Conservation (phyloP, 2,797 vertebrate genomes). For the Varecia variegata region DNA sequence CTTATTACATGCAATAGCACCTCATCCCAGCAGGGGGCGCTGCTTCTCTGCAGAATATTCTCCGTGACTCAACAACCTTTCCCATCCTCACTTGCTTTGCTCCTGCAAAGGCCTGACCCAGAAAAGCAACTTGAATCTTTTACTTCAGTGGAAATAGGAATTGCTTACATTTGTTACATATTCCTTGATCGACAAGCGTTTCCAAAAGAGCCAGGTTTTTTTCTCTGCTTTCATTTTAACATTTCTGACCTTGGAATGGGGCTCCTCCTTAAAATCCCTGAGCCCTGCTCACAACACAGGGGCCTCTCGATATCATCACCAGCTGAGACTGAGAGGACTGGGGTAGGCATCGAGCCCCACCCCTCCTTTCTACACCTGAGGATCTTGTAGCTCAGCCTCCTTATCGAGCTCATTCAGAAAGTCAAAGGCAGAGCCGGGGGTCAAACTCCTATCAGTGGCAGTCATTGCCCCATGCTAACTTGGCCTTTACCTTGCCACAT, state of each 20-base stretch:
- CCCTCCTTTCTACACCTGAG: background rate
- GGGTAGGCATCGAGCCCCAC: background rate
- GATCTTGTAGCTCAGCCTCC: background rate
- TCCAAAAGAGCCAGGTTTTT: background rate
- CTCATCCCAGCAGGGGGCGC: constrained; percentile 73
- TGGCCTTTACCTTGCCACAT: background rate
- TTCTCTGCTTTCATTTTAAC: background rate
- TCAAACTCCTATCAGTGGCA: background rate
- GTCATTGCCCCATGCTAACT: no score
- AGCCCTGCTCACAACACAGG: background rate
- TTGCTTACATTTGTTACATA: background rate
- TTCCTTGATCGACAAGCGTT: background rate
- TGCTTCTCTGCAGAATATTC: constrained; percentile 31
- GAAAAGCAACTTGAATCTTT: background rate
- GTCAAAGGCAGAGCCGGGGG: background rate
- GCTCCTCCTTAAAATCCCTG: background rate
- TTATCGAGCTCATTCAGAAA: background rate
- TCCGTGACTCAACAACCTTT: background rate
- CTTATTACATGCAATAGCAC: background rate
- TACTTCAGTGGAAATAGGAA: background rate
- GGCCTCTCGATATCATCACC: background rate
- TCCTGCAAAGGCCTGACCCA: background rate
- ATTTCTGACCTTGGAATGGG: background rate
- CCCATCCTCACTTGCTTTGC: fast-evolving
- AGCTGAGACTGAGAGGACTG: background rate